Conservation (phyloP, 2,113 vertebrate genomes). For the Aramus guarauna region DNA sequence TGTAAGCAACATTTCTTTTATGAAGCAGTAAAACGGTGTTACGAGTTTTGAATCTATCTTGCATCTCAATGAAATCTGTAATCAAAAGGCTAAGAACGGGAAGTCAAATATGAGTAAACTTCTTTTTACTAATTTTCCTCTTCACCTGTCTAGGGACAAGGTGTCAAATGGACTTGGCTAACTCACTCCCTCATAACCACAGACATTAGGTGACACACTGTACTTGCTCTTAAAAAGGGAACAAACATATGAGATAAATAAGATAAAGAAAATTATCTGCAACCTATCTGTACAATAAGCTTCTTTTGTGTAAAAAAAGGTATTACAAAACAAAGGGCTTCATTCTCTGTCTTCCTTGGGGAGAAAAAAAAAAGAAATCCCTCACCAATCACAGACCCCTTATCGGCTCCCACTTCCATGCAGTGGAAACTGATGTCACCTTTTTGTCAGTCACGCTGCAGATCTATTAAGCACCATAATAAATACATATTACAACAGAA, state of each 20-base stretch:
- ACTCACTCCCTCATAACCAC: not conserved
- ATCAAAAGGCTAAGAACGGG: slow-evolving; percentile 56
- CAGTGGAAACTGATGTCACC: not conserved
- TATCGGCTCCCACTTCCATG: fast-evolving
- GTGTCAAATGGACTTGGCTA: not conserved
- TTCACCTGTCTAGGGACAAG: not conserved
- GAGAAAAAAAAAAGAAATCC: not conserved
- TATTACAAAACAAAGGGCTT: not conserved
- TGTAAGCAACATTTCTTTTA: slow-evolving; percentile 47
- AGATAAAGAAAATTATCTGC: not conserved
- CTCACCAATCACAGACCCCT: not conserved
- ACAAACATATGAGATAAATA: not conserved
- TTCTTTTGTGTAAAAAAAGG: not conserved
- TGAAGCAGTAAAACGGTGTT: slow-evolving; percentile 55
- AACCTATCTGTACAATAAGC: not conserved
- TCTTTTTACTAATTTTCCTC: not conserved
- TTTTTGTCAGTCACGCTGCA: slow-evolving; percentile 7
- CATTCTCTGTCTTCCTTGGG: not conserved
- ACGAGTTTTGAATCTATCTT: slow-evolving; percentile 44
- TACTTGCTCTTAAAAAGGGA: not conserved
- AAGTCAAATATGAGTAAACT: slow-evolving; percentile 43
- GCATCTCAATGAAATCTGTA: slow-evolving; percentile 59
- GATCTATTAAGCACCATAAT: slow-evolving; percentile 4
- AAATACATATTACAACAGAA: slow-evolving; percentile 33
- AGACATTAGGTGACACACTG: not conserved